Evolutionary conservation across 2,113 vertebrate genomes (phyloP).

Genomic region (Alectura lathami): DNA sequence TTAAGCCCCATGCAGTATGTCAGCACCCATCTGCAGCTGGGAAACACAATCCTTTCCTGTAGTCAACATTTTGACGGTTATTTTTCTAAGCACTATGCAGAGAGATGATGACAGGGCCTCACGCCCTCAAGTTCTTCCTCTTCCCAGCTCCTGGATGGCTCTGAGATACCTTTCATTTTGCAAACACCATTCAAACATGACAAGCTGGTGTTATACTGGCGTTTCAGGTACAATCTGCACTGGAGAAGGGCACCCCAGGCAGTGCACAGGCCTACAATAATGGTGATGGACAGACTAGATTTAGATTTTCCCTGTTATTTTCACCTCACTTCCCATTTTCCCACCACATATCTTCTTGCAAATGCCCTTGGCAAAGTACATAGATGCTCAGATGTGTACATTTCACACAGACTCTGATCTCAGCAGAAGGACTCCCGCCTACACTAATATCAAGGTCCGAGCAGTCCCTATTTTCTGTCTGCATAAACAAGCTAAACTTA

Average conservation of each 20-base stretch:
- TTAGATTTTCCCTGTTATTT: not conserved
- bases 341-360: not conserved
- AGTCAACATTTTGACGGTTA: not conserved
- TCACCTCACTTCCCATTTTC: not conserved
- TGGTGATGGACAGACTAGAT: not conserved
- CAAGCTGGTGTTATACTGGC: not conserved
- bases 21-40: not conserved
- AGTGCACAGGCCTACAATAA: not conserved
- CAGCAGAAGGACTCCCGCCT: not conserved
- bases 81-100: not conserved
- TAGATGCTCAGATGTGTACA: not conserved
- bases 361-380: not conserved
- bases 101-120: not conserved
- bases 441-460: not conserved
- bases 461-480: not conserved
- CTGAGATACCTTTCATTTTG: not conserved
- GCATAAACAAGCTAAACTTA: not conserved
- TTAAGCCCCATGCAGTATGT: not conserved
- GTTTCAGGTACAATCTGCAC: not conserved
- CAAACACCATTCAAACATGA: fast-evolving
- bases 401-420: not conserved
- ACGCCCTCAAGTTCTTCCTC: not conserved
- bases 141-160: not conserved
- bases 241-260: not conserved
- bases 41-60: not conserved